phyloP scores from a whole-genome alignment of 2,113 vertebrate species.

The Sciurus niger region DNA sequence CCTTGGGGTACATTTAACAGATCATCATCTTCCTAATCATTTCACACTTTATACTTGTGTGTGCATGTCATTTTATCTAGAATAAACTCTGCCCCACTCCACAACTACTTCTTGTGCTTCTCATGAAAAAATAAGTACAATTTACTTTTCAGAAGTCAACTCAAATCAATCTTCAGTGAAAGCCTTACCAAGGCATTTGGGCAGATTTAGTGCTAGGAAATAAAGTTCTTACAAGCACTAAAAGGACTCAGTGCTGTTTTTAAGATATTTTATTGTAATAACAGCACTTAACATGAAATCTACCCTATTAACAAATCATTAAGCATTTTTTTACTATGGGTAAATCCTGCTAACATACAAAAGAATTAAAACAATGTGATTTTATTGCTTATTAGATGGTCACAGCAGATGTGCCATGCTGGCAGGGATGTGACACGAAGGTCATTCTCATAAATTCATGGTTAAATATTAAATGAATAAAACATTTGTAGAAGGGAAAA shows the following conservation, averaged over 20 bases:
- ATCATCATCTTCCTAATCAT: neutral
- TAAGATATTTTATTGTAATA: neutral
- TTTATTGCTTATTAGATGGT: neutral
- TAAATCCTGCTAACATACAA: neutral
- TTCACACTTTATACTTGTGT: neutral
- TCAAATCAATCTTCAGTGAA: neutral
- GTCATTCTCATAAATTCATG: neutral
- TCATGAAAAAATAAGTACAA: neutral
- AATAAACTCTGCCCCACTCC: neutral
- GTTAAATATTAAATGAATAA: neutral
- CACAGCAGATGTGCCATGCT: neutral
- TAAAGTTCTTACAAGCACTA: neutral
- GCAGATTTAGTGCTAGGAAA: neutral
- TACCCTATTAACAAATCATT: neutral
- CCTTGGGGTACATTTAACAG: neutral
- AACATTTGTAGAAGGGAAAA: neutral
- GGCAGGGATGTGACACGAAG: neutral
- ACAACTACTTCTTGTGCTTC: accelerated
- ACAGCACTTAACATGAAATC: neutral
- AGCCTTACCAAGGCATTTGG: neutral
- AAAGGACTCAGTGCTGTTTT: neutral
- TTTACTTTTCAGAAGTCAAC: neutral
- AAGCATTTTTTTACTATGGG: neutral
- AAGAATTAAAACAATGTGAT: neutral
- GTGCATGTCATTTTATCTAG: neutral